Base-by-base conservation (phyloP, 2,113 vertebrate species). In the Xiphorhynchus elegans region DNA sequence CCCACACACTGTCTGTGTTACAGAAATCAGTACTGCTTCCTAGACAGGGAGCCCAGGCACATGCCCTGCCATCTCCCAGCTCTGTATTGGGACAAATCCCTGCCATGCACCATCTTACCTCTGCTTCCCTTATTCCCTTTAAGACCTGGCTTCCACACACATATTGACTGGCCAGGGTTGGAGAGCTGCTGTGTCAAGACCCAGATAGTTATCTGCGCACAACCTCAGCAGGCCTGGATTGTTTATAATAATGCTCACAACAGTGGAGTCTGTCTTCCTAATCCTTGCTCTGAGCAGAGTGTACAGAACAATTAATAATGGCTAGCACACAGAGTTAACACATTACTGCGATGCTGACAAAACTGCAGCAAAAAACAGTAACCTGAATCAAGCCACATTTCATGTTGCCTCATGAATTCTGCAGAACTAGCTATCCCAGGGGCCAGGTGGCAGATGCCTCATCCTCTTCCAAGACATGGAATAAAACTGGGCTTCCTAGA, bases 51-150 rank as follows among this genome's bases (percentile, higher is more conserved):
- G n/a, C 21, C 31, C 23, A 39, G 44, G 35, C 1, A 8, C 31
- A 18, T 18, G 37, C 52, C 12, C 26, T 76, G 37, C 15, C 21
- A 4, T 40, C 44, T 86, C 67, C 31, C 67, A 85, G 52, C 35
- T 53, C 39, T 4, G 9, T 6, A 39, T 1, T 0, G 0, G 28
- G 68, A 56, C 49, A 84, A 63, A 87, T 24, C 28, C 52, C 39
- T 31, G 26, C 20, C 47, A 17, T 15, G 15, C 28, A 73, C 17
- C 11, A 2, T 15, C 39, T 17, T 68, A 64, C 24, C n/a, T 60
- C 59, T 1, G 2, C 63, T 72, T 26, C 18, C 40, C 29, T 35
- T 29, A 5, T 25, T 69, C 25, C 31, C 42, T 58, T 69, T 47
- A 33, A 69, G 46, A 59, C 25, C 37, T 66, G 20, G 4, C 58